Evolutionary conservation across 2,888 invertebrate species (phyloP), one percentile per base, ranked within the genome.

Genomic region (Oscheius sp.): DNA sequence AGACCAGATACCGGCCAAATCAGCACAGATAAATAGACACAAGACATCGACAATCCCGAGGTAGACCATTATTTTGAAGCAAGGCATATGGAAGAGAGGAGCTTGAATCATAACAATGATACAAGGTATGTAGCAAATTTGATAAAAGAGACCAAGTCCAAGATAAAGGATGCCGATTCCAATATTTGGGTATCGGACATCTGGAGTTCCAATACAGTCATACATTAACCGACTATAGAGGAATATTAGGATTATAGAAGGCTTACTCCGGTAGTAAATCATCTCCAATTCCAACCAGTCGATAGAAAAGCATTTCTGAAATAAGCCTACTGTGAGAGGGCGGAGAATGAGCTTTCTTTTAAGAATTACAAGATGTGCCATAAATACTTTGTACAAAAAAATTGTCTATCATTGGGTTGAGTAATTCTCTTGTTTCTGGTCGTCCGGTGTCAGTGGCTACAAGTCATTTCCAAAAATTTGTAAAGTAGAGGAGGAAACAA

Each of bases 1-100:
- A 1, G 74, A 74, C 45, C 70, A 71, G 26, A 74, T 32, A 24
- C 74, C 74, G 22, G 74, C 74, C 36, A 74, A 54, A 28, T 71
- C 71, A 0, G 74, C 74, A 32, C 74, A 74, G 45, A 74, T 65
- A 30, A 64, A 54, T 5, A 74, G 66, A 57, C 71, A 71, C 41
- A 50, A 41, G 32, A 66, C 65, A 30, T 74, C 71, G 6, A 71
- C 47, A 17, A 74, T 49, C 17, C 62, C 62, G 5, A 62, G 41
- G 12, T 59, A 59, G 1, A 59, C 59, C 59, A 59, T 59, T 9
- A 59, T 38, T 22, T 59, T 59, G 26, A 38, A 59, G 44, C 59
- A 59, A 20, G 41, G 36, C 36, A 36, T 36, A n/a, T 38, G 14
- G 36, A 22, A 17, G 8, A 59, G n/a, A 22, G 59, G 59, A 20